Percentiles rank a stretch among this genome's conserved stretches.
phyloP scores from a whole-genome alignment of 2,113 vertebrate genomes.

The Hydrochoerus hydrochaeris region DNA sequence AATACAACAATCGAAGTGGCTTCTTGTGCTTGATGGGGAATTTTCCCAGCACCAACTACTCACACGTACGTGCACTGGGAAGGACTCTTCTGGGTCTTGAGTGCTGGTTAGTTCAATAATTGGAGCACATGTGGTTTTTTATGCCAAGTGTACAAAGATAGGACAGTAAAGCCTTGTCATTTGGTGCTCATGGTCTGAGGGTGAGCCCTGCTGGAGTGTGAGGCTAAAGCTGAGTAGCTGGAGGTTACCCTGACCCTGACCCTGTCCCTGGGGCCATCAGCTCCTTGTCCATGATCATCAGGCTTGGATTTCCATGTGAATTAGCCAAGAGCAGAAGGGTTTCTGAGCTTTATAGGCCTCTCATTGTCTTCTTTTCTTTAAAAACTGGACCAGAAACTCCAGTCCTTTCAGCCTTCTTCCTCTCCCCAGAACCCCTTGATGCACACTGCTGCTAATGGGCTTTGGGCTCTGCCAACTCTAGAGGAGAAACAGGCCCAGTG shows the following conservation, averaged over 20 bases:
- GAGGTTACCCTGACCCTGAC: neutral
- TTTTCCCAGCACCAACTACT: slow-evolving; percentile 66
- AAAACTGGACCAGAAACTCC: slow-evolving; percentile 61
- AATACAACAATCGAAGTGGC: slow-evolving; percentile 48
- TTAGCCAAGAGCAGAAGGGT: slow-evolving; percentile 64
- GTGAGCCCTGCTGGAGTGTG: neutral
- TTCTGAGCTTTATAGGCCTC: slow-evolving; percentile 76
- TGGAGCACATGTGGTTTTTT: slow-evolving; percentile 61
- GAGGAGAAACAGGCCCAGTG: slow-evolving; percentile 75
- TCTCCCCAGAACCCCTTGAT: slow-evolving; percentile 63
- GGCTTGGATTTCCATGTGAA: slow-evolving; percentile 79
- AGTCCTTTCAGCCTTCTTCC: slow-evolving; percentile 74
- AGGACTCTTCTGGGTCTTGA: neutral
- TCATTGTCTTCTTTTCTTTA: slow-evolving; percentile 68
- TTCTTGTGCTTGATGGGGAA: slow-evolving; percentile 55
- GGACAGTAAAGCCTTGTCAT: slow-evolving; percentile 79
- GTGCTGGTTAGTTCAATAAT: slow-evolving; percentile 78
- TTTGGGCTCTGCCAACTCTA: slow-evolving; percentile 67
- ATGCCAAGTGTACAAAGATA: slow-evolving; percentile 52
- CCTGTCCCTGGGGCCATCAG: neutral
- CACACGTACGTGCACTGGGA: slow-evolving; percentile 37
- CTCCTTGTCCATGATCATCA: neutral
- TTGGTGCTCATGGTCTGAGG: slow-evolving; percentile 7
- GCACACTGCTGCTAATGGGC: slow-evolving; percentile 62
- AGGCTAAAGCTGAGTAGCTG: neutral